phyloP scores from a whole-genome alignment of 2,797 vertebrate species.

The Rhinichthys osculus region DNA sequence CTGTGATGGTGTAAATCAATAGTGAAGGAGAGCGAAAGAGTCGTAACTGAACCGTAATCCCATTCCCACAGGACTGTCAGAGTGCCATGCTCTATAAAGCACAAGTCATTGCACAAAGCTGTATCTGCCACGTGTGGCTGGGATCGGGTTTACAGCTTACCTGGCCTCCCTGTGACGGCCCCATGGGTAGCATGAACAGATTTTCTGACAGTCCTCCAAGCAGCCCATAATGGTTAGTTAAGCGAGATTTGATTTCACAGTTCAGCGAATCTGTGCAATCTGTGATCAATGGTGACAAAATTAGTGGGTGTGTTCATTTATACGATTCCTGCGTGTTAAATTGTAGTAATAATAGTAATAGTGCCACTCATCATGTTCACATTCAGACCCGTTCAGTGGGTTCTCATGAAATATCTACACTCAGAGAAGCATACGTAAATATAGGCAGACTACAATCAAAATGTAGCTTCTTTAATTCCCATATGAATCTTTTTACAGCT shows the following conservation, averaged over 20 bases:
- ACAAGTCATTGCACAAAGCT: constrained; percentile 34
- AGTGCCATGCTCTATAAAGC: constrained; percentile 51
- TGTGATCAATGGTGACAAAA: constrained; percentile 51
- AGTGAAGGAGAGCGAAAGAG: constrained; percentile 41
- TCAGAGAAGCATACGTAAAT: constrained; percentile 4
- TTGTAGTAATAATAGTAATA: constrained; percentile 39
- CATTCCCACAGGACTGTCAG: constrained; percentile 41
- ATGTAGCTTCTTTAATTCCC: background rate
- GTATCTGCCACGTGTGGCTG: constrained; percentile 14
- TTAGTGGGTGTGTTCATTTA: constrained; percentile 35
- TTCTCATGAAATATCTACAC: background rate
- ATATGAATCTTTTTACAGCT: constrained; percentile 24
- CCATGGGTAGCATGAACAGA: constrained; percentile 40
- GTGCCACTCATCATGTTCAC: constrained; percentile 31
- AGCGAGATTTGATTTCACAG: constrained; percentile 45
- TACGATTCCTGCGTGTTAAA: constrained; percentile 11
- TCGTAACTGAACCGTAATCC: constrained; percentile 50
- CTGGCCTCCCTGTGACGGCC: constrained; percentile 22
- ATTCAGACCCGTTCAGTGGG: constrained; percentile 16
- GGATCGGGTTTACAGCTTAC: constrained; percentile 48
- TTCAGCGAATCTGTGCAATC: constrained; percentile 31
- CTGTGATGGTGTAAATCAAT: constrained; percentile 49
- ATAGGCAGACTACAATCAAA: background rate
- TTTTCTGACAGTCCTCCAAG: constrained; percentile 45
- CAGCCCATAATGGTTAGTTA: constrained; percentile 46